Base-by-base conservation (phyloP, 2,888 invertebrate genomes). In the Clostera curtula region DNA sequence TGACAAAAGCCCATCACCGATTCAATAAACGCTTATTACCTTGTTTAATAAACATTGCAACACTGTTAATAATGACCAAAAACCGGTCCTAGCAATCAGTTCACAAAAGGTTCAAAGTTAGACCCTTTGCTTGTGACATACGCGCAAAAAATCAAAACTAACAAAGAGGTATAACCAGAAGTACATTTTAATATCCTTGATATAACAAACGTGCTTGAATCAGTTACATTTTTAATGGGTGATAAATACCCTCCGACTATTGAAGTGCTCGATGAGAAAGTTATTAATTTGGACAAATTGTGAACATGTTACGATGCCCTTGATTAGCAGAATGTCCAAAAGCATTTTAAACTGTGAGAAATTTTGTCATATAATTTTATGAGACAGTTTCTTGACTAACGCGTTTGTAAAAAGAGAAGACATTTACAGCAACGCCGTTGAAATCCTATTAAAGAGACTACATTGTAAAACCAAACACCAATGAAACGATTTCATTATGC, bases 31-130 rank as follows among this genome's bases (percentile, higher is more conserved):
- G 62, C 68, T 73, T 75, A 77, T 73, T 77, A 71, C 66, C 72
- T 66, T 77, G 80, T 79, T 79, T 79, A 77, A 79, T 80, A 82
- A 82, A 83, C 77, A 80, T 75, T 66, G 77, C 73, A 77, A 80
- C 77, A 73, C 54, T 76, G 79, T 79, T 70, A 68, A 71, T 72
- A 69, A 72, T 66, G 58, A 49, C 49, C 28, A 16, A 49, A 66
- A 76, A 76, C 71, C 55, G 38, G 77, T 77, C 64, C 36, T 4
- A 23, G 26, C 31, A 19, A 28, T 43, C 53, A 39, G 51, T 48
- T 59, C 43, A 53, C 55, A 53, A 43, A 51, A 36, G 45, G 30
- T 27, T 48, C 56, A 6, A 23, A 27, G 31, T 24, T 21, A 24
- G 28, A 22, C 61, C 59, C 55, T 48, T 33, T 43, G 43, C 35